Percentiles rank a stretch among this genome's conserved stretches.
Evolutionary conservation across 2,888 invertebrate genomes (phyloP).

Genomic region (Papilio elwesi): DNA sequence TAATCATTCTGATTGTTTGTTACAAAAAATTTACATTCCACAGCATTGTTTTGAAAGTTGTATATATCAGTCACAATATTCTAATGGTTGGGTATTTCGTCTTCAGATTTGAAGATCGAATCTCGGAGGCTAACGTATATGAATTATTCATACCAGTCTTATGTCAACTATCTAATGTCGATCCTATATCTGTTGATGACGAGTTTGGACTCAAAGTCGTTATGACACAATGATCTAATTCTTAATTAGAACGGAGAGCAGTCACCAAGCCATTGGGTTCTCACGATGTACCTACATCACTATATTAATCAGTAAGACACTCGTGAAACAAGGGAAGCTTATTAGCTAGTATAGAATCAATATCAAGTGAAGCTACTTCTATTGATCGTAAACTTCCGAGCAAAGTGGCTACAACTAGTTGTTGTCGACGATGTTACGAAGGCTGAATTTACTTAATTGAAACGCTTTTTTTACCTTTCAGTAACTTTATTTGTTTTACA

Average conservation of each 20-base stretch:
- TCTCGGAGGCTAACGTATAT: no score
- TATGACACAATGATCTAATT: no score
- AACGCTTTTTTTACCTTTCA: not conserved
- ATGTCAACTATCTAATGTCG: no score
- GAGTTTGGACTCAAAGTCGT: no score
- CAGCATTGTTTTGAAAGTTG: not conserved
- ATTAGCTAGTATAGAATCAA: not conserved
- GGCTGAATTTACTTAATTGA: constrained; percentile 7
- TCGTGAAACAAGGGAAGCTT: no score
- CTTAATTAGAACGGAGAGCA: no score
- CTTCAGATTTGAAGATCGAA: not conserved
- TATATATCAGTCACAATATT: not conserved
- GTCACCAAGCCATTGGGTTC: no score
- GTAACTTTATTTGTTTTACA: no score
- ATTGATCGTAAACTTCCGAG: constrained; percentile 17
- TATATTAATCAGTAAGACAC: no score
- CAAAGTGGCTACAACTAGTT: constrained; percentile 17
- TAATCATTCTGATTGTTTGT: constrained; percentile 8
- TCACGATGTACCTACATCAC: no score
- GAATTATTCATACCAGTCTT: no score
- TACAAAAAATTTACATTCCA: constrained; percentile 12
- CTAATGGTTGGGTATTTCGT: not conserved
- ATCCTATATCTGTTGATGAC: no score
- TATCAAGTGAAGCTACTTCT: not conserved
- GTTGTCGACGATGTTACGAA: constrained; percentile 1